Evolutionary conservation across 2,113 vertebrate genomes (phyloP), one percentile per base, ranked within the genome.

Genomic region (Mystacornis crossleyi): DNA sequence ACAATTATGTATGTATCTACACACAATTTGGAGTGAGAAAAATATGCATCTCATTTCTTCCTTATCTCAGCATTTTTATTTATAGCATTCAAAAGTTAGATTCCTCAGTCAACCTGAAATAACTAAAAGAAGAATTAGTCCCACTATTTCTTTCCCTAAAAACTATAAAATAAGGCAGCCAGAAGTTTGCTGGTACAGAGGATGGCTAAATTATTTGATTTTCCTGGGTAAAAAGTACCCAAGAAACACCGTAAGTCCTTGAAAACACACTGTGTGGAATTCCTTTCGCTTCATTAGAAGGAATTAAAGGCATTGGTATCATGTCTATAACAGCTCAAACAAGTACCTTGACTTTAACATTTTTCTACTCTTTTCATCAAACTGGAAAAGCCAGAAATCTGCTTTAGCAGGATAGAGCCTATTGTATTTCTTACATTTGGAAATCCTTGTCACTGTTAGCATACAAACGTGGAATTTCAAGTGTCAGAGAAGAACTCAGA

Each of bases 391-490:
- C 8, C 55, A 80, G 66, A 12, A 75, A 60, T 53, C 51, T 83
- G 50, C 23, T 80, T 90, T 47, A 79, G 55, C 29, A 93, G 33
- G n/a, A 71, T 77, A 2, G 10, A 87, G 5, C 18, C 31, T 72
- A 81, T 87, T 72, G 4, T 79, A 36, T 77, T 33, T 91, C 40
- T 66, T 40, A 19, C 18, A 25, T 82, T 69, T 80, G 61, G 51
- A 95, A 97, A 90, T 82, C 18, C 40, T 92, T 91, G 23, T 42
- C 82, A 86, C n/a, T 77, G 10, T 93, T 92, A 81, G 62, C 43
- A 70, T 53, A 31, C 12, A 91, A 94, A 82, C 62, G 36, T 20
- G 58, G 53, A 95, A 93, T 55, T 86, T 95, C 14, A 74, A 69
- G 40, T 81, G 50, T 81, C 89, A 73, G 53, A 65, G 51, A 80